A percentile compares a stretch with the other conserved stretches of the same genome.
These are phyloP conservation scores for Podocnemis expansa DNA, from an alignment of 2,113 vertebrate genomes.

Conservation along the genomic window DNA sequence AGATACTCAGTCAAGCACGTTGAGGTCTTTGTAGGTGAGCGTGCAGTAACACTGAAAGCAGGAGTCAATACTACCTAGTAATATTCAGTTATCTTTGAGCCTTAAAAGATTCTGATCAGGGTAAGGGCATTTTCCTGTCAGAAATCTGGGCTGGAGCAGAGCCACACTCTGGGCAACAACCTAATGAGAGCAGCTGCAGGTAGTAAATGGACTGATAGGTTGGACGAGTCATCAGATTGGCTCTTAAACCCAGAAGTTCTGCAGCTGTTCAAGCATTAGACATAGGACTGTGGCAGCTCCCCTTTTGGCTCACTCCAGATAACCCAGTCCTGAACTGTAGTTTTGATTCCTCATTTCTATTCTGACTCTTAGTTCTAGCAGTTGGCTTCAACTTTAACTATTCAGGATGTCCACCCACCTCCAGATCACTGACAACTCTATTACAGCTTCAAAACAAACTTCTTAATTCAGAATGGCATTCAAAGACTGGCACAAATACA, in stretches of 20 bases:
- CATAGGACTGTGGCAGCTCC: not conserved
- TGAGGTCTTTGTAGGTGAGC: not conserved
- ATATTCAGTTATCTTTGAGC: not conserved
- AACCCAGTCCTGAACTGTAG: not conserved
- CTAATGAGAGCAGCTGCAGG: not conserved
- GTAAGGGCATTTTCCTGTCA: not conserved
- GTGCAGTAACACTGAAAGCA: not conserved
- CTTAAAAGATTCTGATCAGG: not conserved
- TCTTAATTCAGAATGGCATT: not conserved
- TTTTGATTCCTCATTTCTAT: not conserved
- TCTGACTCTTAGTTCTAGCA: too few species aligned
- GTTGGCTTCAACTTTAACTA: not conserved
- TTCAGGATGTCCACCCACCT: not conserved
- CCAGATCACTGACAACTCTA: not conserved
- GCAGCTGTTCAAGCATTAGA: not conserved
- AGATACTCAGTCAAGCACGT: not conserved
- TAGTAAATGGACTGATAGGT: not conserved
- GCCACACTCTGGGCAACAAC: not conserved
- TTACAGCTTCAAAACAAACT: not conserved
- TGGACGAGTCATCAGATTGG: not conserved
- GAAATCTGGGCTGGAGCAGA: not conserved
- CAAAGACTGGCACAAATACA: not conserved
- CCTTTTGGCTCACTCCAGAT: not conserved
- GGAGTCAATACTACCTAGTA: not conserved
- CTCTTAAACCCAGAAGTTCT: not conserved